Conservation (phyloP, 1,140 invertebrate species). For the Sipha flava region DNA sequence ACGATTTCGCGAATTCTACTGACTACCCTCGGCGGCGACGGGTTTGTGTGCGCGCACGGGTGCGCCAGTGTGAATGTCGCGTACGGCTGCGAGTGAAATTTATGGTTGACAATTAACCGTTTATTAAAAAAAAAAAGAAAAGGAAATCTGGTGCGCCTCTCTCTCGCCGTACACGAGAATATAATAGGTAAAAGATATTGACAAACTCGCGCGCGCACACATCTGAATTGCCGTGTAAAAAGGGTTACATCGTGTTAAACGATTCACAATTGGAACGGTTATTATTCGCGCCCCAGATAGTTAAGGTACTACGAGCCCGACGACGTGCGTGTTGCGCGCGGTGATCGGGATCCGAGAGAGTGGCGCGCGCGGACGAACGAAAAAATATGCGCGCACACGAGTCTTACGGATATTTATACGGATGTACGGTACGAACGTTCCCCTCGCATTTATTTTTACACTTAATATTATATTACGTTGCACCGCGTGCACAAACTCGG, state of each 20-base stretch:
- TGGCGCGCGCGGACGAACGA: no score
- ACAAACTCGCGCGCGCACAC: background rate
- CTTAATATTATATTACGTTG: no score
- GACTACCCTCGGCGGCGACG: background rate
- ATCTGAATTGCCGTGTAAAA: slow-evolving; percentile 12
- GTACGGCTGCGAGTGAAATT: slow-evolving; percentile 19
- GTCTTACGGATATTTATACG: background rate
- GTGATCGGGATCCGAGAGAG: background rate
- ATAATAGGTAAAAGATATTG: slow-evolving; percentile 22
- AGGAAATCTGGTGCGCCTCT: background rate
- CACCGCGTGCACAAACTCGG: no score
- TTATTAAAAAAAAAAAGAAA: slow-evolving; percentile 18
- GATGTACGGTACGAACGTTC: background rate
- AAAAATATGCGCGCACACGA: background rate
- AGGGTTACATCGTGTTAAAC: slow-evolving; percentile 32
- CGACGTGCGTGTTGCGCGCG: background rate
- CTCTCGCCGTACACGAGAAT: background rate
- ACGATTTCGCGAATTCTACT: slow-evolving; percentile 19
- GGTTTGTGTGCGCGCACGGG: background rate
- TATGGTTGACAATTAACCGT: slow-evolving; percentile 33
- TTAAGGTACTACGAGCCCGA: background rate
- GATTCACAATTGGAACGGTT: slow-evolving; percentile 32
- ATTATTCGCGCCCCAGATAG: slow-evolving; percentile 24
- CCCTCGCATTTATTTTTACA: background rate
- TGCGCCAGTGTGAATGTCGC: background rate